Percentiles rank a stretch among this genome's conserved stretches.
phyloP scores from a whole-genome alignment of 2,888 invertebrate genomes.

The Gnatocerus cornutus region DNA sequence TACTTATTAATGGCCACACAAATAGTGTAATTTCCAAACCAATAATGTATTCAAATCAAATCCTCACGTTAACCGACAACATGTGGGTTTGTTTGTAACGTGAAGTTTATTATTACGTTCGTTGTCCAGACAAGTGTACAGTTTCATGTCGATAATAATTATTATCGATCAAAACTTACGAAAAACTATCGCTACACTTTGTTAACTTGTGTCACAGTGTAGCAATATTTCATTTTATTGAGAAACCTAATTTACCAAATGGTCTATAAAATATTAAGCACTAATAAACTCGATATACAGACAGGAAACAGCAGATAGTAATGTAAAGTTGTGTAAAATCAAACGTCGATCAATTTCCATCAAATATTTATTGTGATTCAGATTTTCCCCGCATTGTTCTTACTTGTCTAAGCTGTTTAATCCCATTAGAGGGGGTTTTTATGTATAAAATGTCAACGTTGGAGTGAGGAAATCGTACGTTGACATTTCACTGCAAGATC shows the following conservation, averaged over 20 bases:
- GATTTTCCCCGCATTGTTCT: conserved; percentile 13
- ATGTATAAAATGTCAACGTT: conserved; percentile 37
- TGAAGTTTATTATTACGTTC: neutral
- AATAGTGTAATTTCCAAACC: conserved; percentile 6
- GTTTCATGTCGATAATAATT: neutral
- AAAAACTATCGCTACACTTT: conserved; percentile 10
- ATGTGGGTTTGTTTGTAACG: conserved; percentile 34
- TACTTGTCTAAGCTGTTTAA: conserved; percentile 24
- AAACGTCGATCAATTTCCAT: conserved; percentile 26
- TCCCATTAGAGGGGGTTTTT: conserved; percentile 30
- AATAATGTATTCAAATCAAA: conserved; percentile 24
- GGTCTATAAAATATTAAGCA: conserved; percentile 35
- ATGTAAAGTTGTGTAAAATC: conserved; percentile 15
- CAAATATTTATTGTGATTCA: conserved; percentile 18
- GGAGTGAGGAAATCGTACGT: conserved; percentile 41
- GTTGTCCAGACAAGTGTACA: neutral
- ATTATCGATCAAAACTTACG: neutral
- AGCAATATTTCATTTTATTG: conserved; percentile 33
- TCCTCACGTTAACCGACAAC: conserved; percentile 13
- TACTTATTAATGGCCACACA: conserved; percentile 16
- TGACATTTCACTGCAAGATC: conserved; percentile 41
- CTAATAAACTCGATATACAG: conserved; percentile 12
- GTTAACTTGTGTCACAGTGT: conserved; percentile 19
- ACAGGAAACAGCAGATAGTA: conserved; percentile 5
- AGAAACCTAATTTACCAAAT: conserved; percentile 35